phyloP scores from a whole-genome alignment of 1,140 invertebrate genomes.

The Drosophila nigrodunni region DNA sequence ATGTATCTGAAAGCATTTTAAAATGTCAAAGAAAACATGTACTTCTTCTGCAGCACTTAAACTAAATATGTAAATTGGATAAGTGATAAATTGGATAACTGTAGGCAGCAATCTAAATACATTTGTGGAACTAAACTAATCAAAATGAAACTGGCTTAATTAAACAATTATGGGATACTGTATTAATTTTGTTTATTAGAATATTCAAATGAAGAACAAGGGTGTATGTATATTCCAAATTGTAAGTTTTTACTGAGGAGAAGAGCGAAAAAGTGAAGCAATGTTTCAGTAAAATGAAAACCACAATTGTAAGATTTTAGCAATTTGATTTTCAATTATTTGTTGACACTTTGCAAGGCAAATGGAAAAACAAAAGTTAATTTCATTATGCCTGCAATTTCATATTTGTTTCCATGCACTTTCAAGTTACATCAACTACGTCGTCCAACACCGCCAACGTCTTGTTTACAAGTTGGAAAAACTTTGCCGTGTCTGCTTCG shows the following conservation, averaged over 20 bases:
- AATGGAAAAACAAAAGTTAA: slow-evolving; percentile 66
- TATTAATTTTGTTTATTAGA: neutral
- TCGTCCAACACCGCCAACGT: neutral
- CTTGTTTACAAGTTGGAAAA: slow-evolving; percentile 68
- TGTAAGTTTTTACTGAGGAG: neutral
- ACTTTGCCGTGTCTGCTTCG: slow-evolving; percentile 54
- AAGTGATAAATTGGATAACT: neutral
- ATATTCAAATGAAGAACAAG: neutral
- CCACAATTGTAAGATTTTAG: slow-evolving; percentile 41
- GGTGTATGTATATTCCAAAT: neutral
- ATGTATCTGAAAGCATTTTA: no score
- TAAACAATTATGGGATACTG: neutral
- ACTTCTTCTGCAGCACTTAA: no score
- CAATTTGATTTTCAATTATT: slow-evolving; percentile 67
- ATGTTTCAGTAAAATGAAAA: neutral
- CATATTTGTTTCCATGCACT: slow-evolving; percentile 62
- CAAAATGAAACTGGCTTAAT: neutral
- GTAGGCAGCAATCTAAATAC: neutral
- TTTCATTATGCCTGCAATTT: slow-evolving; percentile 66
- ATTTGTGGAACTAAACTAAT: neutral
- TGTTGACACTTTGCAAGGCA: slow-evolving; percentile 58
- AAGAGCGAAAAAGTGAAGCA: neutral
- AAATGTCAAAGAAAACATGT: no score
- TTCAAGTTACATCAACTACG: slow-evolving; percentile 46
- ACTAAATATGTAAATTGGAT: neutral